phyloP scores from a whole-genome alignment of 2,888 invertebrate species.

The Seira sanloemensis region DNA sequence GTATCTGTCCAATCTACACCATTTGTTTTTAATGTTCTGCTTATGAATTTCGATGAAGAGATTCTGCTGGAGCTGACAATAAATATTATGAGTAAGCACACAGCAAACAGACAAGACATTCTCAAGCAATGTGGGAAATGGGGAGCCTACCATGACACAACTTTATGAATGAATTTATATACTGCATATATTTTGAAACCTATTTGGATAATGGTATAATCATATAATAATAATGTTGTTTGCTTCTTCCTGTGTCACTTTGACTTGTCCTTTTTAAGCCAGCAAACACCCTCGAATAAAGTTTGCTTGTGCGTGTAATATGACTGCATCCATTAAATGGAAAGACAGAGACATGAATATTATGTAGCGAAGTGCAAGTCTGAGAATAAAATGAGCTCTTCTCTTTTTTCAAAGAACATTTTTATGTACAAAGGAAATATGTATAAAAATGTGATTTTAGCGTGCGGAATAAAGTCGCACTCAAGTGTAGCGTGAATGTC shows the following conservation, averaged over 20 bases:
- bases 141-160: slow-evolving; percentile 24
- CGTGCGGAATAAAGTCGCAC: slow-evolving; percentile 15
- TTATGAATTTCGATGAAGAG: slow-evolving; percentile 43
- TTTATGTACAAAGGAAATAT: slow-evolving; percentile 5
- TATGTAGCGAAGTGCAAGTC: neutral
- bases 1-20: neutral
- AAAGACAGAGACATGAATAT: neutral
- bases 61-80: slow-evolving; percentile 47
- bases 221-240: slow-evolving; percentile 29
- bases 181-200: slow-evolving; percentile 8
- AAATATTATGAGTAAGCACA: slow-evolving; percentile 50
- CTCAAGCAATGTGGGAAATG: neutral
- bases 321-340: neutral
- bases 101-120: slow-evolving; percentile 13
- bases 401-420: neutral
- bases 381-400: neutral
- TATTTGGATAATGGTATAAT: slow-evolving; percentile 7
- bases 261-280: slow-evolving; percentile 26
- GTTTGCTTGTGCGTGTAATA: neutral
- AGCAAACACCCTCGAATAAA: too few relatives aligned
- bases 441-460: slow-evolving; percentile 50
- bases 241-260: slow-evolving; percentile 7
- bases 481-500: too few relatives aligned
- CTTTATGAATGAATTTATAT: slow-evolving; percentile 26
- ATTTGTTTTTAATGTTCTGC: neutral